Conservation (phyloP, 2,797 vertebrate species). For the Iguana delicatissima region DNA sequence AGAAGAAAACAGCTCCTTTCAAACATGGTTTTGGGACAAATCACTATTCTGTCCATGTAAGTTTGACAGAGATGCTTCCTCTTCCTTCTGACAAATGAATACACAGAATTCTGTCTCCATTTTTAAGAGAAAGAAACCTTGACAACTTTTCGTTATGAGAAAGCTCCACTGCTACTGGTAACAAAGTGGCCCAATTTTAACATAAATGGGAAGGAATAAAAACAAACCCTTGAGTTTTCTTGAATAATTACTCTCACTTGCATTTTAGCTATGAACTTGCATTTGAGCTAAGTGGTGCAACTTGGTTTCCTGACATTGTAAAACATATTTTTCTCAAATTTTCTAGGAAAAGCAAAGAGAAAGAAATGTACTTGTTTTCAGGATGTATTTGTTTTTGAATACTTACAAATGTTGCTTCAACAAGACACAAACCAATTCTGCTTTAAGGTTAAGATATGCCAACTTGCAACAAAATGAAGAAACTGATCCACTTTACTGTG, state of each 20-base stretch:
- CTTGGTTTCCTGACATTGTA: neutral
- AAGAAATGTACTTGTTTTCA: neutral
- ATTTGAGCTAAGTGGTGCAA: neutral
- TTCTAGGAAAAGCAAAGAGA: neutral
- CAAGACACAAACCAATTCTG: neutral
- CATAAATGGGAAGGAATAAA: neutral
- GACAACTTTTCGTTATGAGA: neutral
- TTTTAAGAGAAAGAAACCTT: neutral
- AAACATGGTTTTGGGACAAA: neutral
- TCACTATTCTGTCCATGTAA: neutral
- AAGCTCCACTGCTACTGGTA: neutral
- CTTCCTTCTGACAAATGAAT: slow-evolving; percentile 25
- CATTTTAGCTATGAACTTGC: neutral
- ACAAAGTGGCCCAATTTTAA: neutral
- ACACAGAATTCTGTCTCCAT: neutral
- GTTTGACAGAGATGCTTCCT: neutral
- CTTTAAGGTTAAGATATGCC: too few species aligned
- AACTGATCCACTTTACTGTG: neutral
- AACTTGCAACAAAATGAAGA: too few species aligned
- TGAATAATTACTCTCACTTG: neutral
- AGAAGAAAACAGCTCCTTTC: slow-evolving; percentile 23
- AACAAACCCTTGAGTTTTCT: neutral
- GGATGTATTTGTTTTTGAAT: neutral
- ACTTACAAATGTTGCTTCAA: neutral
- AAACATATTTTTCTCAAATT: neutral